Evolutionary conservation across 1,140 invertebrate genomes (phyloP).

Genomic region (Hyles euphorbiae): DNA sequence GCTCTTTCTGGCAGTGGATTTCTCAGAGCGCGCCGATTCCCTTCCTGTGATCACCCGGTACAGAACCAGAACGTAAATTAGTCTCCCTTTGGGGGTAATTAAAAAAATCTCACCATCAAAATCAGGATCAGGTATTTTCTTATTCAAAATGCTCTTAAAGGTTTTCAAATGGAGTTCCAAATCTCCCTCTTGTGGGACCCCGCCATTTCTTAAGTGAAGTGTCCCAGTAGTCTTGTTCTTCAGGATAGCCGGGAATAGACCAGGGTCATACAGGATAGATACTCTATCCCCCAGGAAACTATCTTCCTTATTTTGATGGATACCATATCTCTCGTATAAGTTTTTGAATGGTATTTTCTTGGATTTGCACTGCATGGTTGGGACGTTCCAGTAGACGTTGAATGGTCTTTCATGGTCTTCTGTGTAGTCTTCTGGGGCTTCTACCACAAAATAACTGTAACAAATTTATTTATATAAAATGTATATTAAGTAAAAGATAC

Average conservation of each 20-base stretch:
- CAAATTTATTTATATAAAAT: conserved; percentile 8
- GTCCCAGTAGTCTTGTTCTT: conserved; percentile 63
- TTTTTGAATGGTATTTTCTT: conserved; percentile 80
- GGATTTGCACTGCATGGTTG: conserved; percentile 82
- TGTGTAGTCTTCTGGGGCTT: conserved; percentile 35
- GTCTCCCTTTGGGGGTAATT: neutral
- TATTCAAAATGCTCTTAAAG: conserved; percentile 75
- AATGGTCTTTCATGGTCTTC: conserved; percentile 55
- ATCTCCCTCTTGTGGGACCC: conserved; percentile 85
- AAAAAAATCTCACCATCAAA: conserved; percentile 74
- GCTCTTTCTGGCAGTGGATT: too few species aligned
- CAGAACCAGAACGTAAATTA: too few species aligned
- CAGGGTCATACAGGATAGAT: conserved; percentile 84
- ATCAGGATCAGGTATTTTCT: conserved; percentile 77
- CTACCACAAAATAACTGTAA: conserved; percentile 58
- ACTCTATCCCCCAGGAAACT: conserved; percentile 80
- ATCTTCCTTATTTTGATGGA: conserved; percentile 81
- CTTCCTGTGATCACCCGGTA: too few species aligned
- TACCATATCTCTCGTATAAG: conserved; percentile 78
- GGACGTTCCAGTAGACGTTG: conserved; percentile 86
- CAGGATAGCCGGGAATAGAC: conserved; percentile 83
- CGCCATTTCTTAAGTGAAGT: conserved; percentile 80
- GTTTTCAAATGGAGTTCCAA: conserved; percentile 77
- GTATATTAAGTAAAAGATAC: too few species aligned
- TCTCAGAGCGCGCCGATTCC: too few species aligned